These are phyloP conservation scores for Syncerus caffer DNA, from an alignment of 2,797 vertebrate species.

Conservation along the genomic window DNA sequence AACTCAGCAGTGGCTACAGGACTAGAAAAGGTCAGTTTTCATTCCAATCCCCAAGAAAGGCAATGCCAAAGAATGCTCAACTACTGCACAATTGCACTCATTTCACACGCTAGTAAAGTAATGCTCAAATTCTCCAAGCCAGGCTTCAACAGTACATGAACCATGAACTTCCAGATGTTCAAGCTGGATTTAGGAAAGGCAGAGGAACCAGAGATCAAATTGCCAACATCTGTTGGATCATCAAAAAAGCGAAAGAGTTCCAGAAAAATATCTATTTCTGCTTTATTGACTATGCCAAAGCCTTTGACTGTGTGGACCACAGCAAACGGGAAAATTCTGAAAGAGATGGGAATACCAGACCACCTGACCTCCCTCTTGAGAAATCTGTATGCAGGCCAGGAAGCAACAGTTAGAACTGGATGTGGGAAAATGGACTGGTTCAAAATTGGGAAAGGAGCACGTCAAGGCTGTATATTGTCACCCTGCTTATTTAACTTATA, in stretches of 20 bases:
- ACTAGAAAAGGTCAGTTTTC: background rate
- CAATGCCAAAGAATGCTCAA: background rate
- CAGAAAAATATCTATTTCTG: background rate
- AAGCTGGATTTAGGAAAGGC: background rate
- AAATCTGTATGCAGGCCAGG: background rate
- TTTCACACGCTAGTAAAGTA: accelerated
- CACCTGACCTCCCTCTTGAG: background rate
- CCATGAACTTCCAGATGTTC: background rate
- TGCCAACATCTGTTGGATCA: background rate
- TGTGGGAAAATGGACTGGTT: background rate
- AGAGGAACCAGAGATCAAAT: background rate
- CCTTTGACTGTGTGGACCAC: background rate
- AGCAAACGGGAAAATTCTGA: background rate
- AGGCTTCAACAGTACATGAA: background rate
- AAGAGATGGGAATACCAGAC: background rate
- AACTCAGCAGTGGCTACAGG: background rate
- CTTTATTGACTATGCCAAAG: background rate
- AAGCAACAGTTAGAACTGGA: background rate
- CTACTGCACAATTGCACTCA: accelerated
- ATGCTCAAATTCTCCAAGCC: background rate
- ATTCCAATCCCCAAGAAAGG: background rate
- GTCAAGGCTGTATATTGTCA: background rate
- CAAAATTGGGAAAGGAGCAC: accelerated
- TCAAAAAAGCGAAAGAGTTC: background rate
- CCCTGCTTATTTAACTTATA: background rate